Evolutionary conservation across 1,140 invertebrate species (phyloP).

Genomic region (Drosophila suzukii): DNA sequence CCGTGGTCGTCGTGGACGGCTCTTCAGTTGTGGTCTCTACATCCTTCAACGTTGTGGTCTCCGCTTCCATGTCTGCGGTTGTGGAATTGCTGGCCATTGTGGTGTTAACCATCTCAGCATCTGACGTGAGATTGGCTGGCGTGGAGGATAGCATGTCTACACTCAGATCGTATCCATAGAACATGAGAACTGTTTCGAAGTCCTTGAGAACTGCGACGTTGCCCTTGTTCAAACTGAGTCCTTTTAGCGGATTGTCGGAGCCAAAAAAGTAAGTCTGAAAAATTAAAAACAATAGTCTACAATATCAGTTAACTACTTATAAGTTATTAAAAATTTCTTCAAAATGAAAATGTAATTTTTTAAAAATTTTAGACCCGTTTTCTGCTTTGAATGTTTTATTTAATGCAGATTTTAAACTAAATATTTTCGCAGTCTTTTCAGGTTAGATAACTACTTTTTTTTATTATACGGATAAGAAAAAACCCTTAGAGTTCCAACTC

Average conservation of each 20-base stretch:
- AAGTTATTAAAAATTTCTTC: too few species aligned
- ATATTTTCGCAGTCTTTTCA: too few species aligned
- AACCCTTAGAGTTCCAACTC: too few species aligned
- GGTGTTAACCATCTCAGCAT: conserved; percentile 25
- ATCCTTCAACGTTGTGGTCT: conserved; percentile 51
- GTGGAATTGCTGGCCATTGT: conserved; percentile 59
- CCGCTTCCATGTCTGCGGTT: conserved; percentile 47
- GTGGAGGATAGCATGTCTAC: conserved; percentile 74
- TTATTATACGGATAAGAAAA: too few species aligned
- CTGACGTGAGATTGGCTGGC: conserved; percentile 47
- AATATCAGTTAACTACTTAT: not conserved
- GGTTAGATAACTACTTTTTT: too few species aligned
- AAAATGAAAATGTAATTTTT: not conserved
- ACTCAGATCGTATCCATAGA: conserved; percentile 91
- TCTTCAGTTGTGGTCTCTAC: conserved; percentile 53
- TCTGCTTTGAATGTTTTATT: too few species aligned
- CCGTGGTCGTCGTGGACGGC: conserved; percentile 52
- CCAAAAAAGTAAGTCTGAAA: conserved; percentile 90
- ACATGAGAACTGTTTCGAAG: conserved; percentile 89
- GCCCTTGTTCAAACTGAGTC: conserved; percentile 90
- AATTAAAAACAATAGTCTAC: not conserved
- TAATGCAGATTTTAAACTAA: too few species aligned
- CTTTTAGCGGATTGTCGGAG: conserved; percentile 91
- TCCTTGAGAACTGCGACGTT: conserved; percentile 89
- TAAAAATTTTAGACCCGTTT: not conserved